Evolutionary conservation across 2,113 vertebrate genomes (phyloP), one percentile per base, ranked within the genome.

Genomic region (Hippoglossus stenolepis): DNA sequence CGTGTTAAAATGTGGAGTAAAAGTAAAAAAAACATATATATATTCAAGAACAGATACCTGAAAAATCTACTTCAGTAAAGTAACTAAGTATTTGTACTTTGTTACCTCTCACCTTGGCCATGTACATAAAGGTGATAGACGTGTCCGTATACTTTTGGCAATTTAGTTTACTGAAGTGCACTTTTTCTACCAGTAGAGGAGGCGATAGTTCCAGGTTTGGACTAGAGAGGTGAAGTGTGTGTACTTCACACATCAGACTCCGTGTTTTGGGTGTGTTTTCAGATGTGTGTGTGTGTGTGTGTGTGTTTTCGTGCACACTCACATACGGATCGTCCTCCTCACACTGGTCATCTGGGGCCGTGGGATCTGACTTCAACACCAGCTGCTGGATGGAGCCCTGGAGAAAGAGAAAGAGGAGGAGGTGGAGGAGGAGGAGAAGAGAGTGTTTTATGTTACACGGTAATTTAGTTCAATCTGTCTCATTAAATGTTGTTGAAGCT

Each of bases 351-450:
- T 97, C 96, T 0, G 94, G 90, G 67, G 93, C 92, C 51, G 89
- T 92, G 84, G 95, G 94, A 87, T 98, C 95, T 0, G 95, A 85
- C 75, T 95, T 96, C 80, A 99, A 59, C 57, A 93, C 91, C 88
- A 99, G 93, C 84, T 97, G 96, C 87, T 98, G 97, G 82, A 99
- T 96, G 5, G 96, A 97, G 26, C 98, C 98, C 98, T 99, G 86
- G 2, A 75, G 60, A 82, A 76, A 78, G 45, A 79, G 31, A 31
- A 31, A 31, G 31, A 2, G 79, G 20, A 54, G 12, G 23, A 77
- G 43, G 47, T 18, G 23, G 28, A 28, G 28, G 28, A 31, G 28
- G 28, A 2, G 79, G 73, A 81, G 6, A 13, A n/a, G 61, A 53
- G 49, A 60, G 17, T 35, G 26, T 40, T 57, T 84, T 77, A 63